Evolutionary conservation across 2,888 invertebrate genomes (phyloP).

Genomic region (Luperina nickerlii): DNA sequence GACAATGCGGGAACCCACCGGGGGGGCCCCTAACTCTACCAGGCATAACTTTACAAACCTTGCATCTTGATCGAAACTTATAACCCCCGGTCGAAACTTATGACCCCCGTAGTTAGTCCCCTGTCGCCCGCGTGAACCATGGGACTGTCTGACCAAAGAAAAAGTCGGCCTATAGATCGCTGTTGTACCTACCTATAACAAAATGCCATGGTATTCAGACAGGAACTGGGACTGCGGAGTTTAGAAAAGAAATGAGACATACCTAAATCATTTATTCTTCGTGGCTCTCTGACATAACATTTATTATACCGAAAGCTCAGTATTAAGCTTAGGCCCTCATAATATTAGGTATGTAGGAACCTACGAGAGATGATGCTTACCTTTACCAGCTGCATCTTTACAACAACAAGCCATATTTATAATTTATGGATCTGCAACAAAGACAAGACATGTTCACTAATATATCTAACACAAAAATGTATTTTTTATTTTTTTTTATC

Average conservation of each 20-base stretch:
- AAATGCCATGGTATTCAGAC: not conserved
- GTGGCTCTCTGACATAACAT: not conserved
- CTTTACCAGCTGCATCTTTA: slow-evolving; percentile 56
- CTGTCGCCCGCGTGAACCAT: not conserved
- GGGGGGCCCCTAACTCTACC: not conserved
- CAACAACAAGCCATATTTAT: slow-evolving; percentile 69
- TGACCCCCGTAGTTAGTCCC: not conserved
- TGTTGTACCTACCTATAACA: not conserved
- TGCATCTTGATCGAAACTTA: not conserved
- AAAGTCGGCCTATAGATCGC: not conserved
- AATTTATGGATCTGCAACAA: slow-evolving; percentile 37
- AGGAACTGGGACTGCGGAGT: not conserved
- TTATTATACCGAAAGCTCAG: slow-evolving; percentile 4
- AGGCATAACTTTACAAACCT: not conserved
- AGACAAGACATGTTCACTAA: not conserved
- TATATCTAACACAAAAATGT: not conserved
- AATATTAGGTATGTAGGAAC: slow-evolving; percentile 1
- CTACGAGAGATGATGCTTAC: slow-evolving; percentile 37
- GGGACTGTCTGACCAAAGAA: not conserved
- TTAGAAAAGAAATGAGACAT: not conserved
- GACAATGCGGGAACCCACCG: too few relatives aligned
- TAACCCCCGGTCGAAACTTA: not conserved
- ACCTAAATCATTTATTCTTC: not conserved
- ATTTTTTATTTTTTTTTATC: too few relatives aligned
- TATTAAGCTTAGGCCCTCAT: not conserved